Percentiles rank a stretch among this genome's conserved stretches.
Conservation (phyloP, 1,140 invertebrate genomes). For the Calliopsis andreniformis region DNA sequence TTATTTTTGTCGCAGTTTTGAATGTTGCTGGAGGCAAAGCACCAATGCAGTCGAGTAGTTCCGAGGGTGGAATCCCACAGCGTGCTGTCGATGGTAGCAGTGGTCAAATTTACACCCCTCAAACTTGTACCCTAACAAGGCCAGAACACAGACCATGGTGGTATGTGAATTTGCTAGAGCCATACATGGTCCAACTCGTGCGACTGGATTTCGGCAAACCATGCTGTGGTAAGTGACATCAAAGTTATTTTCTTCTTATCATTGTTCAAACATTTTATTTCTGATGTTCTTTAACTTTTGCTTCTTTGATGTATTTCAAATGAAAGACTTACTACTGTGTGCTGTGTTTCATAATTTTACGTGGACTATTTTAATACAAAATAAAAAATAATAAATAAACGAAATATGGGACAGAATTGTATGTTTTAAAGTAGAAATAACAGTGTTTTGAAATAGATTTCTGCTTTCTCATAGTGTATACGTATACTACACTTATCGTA, state of each 20-base stretch:
- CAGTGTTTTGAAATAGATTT: too few species aligned
- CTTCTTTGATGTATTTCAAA: too few species aligned
- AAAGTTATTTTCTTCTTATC: background rate
- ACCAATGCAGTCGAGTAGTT: slow-evolving; percentile 95
- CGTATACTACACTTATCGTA: too few species aligned
- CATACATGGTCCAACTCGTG: slow-evolving; percentile 97
- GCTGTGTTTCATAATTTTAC: too few species aligned
- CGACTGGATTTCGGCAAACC: slow-evolving; percentile 95
- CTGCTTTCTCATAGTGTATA: too few species aligned
- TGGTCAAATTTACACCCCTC: slow-evolving; percentile 89
- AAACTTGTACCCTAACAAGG: slow-evolving; percentile 94
- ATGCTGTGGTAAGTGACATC: slow-evolving; percentile 90
- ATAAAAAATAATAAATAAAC: too few species aligned
- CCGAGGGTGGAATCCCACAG: slow-evolving; percentile 92
- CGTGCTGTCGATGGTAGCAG: slow-evolving; percentile 95
- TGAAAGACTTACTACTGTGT: too few species aligned
- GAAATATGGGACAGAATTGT: too few species aligned
- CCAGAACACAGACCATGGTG: slow-evolving; percentile 93
- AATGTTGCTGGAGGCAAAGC: slow-evolving; percentile 97
- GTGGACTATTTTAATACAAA: too few species aligned
- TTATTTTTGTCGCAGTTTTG: slow-evolving; percentile 85
- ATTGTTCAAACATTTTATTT: background rate
- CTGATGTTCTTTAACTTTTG: too few species aligned
- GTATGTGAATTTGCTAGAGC: slow-evolving; percentile 97
- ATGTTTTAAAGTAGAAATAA: too few species aligned